These are phyloP conservation scores for Caenorhabditis becei DNA, from an alignment of 2,888 invertebrate species.

Conservation along the genomic window DNA sequence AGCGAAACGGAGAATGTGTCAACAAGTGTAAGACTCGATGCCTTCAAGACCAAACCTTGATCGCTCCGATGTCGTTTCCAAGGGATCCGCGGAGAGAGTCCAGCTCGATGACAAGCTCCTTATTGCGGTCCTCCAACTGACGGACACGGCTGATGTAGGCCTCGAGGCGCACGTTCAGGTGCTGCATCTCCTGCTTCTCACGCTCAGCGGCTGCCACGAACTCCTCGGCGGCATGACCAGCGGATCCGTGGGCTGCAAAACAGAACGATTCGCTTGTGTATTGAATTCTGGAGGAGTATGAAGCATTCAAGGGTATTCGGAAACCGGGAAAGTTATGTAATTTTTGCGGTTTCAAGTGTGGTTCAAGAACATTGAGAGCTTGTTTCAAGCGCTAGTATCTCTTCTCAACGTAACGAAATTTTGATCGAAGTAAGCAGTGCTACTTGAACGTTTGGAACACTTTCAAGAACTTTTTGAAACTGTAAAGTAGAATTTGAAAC, in stretches of 20 bases:
- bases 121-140: conserved; percentile 53
- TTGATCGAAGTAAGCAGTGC: no score
- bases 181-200: conserved; percentile 61
- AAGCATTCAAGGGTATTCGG: no score
- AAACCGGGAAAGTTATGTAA: no score
- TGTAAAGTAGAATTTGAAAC: no score
- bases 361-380: no score
- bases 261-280: not conserved
- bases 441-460: no score
- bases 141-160: conserved; percentile 57
- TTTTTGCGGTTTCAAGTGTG: no score
- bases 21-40: conserved; percentile 25
- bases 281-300: no score
- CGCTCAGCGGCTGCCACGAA: conserved; percentile 59
- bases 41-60: conserved; percentile 37
- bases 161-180: conserved; percentile 55
- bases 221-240: conserved; percentile 57
- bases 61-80: conserved; percentile 52
- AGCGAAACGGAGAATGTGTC: conserved; percentile 15
- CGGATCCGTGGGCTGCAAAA: conserved; percentile 16
- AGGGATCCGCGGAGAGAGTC: conserved; percentile 56
- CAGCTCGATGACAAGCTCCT: conserved; percentile 53
- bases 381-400: no score
- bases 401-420: no score
- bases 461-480: no score